phyloP scores from a whole-genome alignment of 2,888 invertebrate species.

The Dryocosmus kuriphilus region DNA sequence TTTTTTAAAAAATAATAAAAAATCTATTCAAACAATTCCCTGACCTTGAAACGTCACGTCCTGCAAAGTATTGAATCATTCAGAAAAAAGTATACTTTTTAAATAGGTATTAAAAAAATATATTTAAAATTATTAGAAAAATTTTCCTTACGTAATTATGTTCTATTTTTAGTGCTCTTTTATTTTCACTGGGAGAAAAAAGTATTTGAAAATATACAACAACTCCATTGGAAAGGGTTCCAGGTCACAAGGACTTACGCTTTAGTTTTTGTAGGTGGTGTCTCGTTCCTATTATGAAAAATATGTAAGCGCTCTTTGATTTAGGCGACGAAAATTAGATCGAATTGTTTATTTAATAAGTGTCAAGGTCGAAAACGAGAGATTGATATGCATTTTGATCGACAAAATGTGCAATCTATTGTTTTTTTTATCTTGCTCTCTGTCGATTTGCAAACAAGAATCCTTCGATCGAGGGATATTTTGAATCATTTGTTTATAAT shows the following conservation, averaged over 20 bases:
- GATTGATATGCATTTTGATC: slow-evolving; percentile 2
- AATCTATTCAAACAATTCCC: too few species aligned
- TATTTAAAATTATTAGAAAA: too few species aligned
- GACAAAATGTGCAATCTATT: neutral
- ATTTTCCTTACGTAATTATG: too few species aligned
- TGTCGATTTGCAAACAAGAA: neutral
- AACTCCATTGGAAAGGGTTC: slow-evolving; percentile 44
- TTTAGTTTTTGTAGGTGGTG: slow-evolving; percentile 61
- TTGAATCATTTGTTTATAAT: too few species aligned
- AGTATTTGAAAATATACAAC: too few species aligned
- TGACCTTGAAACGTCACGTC: too few species aligned
- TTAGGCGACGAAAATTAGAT: slow-evolving; percentile 32
- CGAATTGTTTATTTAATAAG: slow-evolving; percentile 1
- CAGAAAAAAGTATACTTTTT: too few species aligned
- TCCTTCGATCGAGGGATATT: neutral
- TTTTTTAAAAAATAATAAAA: too few species aligned
- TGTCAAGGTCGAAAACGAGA: neutral
- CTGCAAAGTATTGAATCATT: too few species aligned
- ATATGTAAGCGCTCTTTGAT: neutral
- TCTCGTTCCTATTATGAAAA: slow-evolving; percentile 64
- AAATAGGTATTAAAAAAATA: too few species aligned
- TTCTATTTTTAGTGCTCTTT: too few species aligned
- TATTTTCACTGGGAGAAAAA: too few species aligned
- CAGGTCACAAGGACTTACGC: slow-evolving; percentile 58
- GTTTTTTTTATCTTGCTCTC: neutral